Base-by-base conservation (phyloP, 1,140 invertebrate genomes). In the Drosophila nigrodunni region DNA sequence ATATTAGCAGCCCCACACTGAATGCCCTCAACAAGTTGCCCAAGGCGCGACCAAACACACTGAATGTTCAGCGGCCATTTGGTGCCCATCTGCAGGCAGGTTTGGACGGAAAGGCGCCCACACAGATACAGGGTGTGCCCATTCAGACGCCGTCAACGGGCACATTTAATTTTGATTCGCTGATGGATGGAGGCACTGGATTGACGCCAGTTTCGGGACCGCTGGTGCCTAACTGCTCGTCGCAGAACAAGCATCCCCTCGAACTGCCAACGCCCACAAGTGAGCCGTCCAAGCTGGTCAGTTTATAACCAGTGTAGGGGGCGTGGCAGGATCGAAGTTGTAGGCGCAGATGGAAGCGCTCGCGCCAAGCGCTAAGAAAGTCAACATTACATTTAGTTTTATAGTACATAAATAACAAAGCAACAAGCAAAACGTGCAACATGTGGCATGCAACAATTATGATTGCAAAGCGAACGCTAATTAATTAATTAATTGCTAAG, bases 181-280 rank as follows among this genome's bases (percentile, higher is more conserved):
- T 98, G 61, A 98, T 98, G 96, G 97, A 98, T 79, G 97, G 97
- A 49, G 97, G 97, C 66, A 98, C 97, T 5, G 97, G 97, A 0
- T 93, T 98, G 9, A 98, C 97, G 5, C 97, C 97, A 0, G 95
- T 98, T 5, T 95, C 95, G 10, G 95, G 94, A 65, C 95, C 95
- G 0, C 78, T 96, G 50, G 92, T 95, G 75, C 95, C 95, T 35
- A 95, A 95, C 52, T 96, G 95, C 91, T 95, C 95, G 37, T 94
- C 93, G 9, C 95, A 96, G 87, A 95, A 96, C 88, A 93, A 95
- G 78, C 94, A 94, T 90, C 92, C 93, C 88, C 94, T 92, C 62
- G 95, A 96, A 86, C 92, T 96, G 64, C 95, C 95, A 21, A 95
- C 96, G 15, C 95, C 96, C 74, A 94, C 94, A 41, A 95, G 94